Conservation (phyloP, 2,888 invertebrate species). For the Idaea dimidiata region DNA sequence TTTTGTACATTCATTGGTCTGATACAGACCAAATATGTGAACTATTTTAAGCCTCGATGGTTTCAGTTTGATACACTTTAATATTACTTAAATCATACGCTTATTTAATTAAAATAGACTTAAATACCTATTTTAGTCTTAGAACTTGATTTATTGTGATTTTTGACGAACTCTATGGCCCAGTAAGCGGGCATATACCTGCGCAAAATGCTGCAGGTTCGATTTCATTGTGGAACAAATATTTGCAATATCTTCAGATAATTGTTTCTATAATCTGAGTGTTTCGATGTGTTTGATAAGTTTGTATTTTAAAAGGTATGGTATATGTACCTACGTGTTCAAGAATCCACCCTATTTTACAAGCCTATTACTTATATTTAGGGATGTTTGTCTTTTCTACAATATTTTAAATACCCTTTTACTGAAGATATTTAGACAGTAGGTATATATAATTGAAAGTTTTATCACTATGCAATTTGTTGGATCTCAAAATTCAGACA, state of each 20-base stretch:
- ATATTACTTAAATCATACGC: conserved; percentile 8
- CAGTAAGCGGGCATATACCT: background rate
- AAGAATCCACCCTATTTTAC: background rate
- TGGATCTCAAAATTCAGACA: background rate
- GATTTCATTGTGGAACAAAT: background rate
- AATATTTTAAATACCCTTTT: background rate
- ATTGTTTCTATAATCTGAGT: background rate
- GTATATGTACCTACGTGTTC: no score
- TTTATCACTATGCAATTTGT: background rate
- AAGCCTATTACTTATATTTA: background rate
- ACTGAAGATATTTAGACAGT: background rate
- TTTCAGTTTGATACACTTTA: conserved; percentile 10
- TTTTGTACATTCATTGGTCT: conserved; percentile 48
- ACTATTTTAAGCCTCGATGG: conserved; percentile 49
- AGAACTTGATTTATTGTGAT: background rate
- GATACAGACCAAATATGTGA: conserved; percentile 67
- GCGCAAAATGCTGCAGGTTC: background rate
- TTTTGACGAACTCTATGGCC: background rate
- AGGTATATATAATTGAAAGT: background rate
- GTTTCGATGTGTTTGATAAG: background rate
- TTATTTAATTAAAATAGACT: background rate
- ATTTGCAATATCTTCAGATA: background rate
- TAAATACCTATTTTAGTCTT: background rate
- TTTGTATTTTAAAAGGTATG: background rate
- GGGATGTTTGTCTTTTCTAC: background rate